Conservation (phyloP, 1,140 invertebrate genomes). For the Drosophila bocki region DNA sequence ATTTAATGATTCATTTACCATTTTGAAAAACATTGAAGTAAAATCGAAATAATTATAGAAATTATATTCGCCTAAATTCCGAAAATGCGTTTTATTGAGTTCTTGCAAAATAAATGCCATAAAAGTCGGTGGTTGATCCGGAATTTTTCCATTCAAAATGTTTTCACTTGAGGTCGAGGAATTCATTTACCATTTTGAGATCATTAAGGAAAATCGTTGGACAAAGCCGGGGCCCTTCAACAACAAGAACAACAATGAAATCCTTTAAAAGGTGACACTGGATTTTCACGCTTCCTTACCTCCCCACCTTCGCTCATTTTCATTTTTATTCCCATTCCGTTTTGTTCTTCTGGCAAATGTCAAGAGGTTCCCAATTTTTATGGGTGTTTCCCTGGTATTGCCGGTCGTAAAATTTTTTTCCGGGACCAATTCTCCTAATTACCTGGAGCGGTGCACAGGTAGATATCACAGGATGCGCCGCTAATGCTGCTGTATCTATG, state of each 20-base stretch:
- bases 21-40: not conserved
- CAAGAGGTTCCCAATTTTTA: constrained; percentile 33
- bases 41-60: constrained; percentile 4
- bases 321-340: constrained; percentile 11
- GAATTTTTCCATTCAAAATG: constrained; percentile 41
- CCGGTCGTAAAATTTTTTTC: constrained; percentile 30
- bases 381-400: constrained; percentile 46
- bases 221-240: constrained; percentile 21
- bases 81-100: constrained; percentile 16
- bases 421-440: constrained; percentile 52
- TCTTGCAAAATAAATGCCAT: constrained; percentile 31
- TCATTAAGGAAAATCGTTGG: constrained; percentile 41
- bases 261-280: constrained; percentile 42
- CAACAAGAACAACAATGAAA: constrained; percentile 36
- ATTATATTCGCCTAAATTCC: constrained; percentile 6
- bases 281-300: constrained; percentile 37
- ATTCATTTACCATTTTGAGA: constrained; percentile 49
- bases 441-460: constrained; percentile 54
- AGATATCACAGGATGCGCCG: constrained; percentile 37
- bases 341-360: constrained; percentile 41
- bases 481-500: constrained; percentile 3
- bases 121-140: constrained; percentile 12
- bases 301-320: constrained; percentile 6
- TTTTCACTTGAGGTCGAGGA: constrained; percentile 8
- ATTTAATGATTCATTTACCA: constrained; percentile 8